phyloP scores from a whole-genome alignment of 2,797 vertebrate genomes.

The Phoebastria nigripes region DNA sequence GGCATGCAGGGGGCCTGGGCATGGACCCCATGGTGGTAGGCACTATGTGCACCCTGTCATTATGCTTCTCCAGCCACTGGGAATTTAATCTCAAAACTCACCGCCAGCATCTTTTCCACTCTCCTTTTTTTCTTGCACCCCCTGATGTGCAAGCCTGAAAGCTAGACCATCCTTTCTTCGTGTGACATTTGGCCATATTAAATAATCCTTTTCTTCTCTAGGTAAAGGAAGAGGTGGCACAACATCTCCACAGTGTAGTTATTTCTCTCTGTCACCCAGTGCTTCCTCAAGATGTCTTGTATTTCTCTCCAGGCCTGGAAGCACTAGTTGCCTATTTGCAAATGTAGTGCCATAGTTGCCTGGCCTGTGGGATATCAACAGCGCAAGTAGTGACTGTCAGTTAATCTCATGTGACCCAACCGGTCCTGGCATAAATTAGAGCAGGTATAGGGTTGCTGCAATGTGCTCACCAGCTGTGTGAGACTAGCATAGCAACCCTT shows the following conservation, averaged over 20 bases:
- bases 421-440: not conserved
- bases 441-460: not conserved
- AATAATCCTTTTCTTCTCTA: not conserved
- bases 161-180: not conserved
- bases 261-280: not conserved
- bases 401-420: not conserved
- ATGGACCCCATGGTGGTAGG: fast-evolving
- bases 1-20: not conserved
- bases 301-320: not conserved
- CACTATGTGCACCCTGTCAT: not conserved
- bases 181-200: not conserved
- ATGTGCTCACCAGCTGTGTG: not conserved
- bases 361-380: not conserved
- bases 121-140: not conserved
- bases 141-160: not conserved
- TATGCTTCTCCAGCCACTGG: not conserved
- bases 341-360: not conserved
- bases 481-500: not conserved
- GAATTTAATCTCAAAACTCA: not conserved
- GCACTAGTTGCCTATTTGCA: not conserved
- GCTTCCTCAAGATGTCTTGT: not conserved
- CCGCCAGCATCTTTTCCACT: not conserved
- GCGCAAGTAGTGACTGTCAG: not conserved
- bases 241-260: not conserved
- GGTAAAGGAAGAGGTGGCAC: not conserved